Evolutionary conservation across 2,113 vertebrate species (phyloP), one percentile per base, ranked within the genome.

Genomic region (Scolopax mira): DNA sequence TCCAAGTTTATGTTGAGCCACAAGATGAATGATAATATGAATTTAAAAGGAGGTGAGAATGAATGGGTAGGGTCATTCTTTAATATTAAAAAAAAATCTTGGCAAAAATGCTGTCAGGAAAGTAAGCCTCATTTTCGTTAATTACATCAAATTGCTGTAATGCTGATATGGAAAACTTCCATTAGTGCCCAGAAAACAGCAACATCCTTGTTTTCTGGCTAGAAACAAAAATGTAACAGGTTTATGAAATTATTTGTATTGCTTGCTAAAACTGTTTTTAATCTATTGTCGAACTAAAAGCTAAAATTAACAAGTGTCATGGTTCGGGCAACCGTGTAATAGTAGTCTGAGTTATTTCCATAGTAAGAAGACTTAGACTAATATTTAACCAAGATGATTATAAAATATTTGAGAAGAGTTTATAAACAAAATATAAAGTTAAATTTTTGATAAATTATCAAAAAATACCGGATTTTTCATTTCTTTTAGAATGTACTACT

Each of bases 401-500:
- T 37, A 35, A 88, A 79, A 60, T 69, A 72, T 41, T 77, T 69
- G 10, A 42, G 27, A 85, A 48, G 61, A 33, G 5, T 61, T 73
- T 73, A n/a, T 75, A 57, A 85, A 54, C 4, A 67, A 85, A 79
- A 51, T 37, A 4, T 10, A 33, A 75, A 66, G 65, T 28, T 13
- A 55, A 58, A 79, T 23, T 37, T 21, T 10, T 70, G 24, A 85
- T 4, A 65, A 35, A 42, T 19, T 62, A 11, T 61, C 79, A 0
- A 11, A 55, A 94, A 95, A 18, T 41, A 42, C 14, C 31, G 24
- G 1, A 35, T 89, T 28, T 92, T 74, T 96, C 17, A 77, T 90
- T 92, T 97, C 41, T 97, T 98, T 85, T 97, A 99, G 99, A 99
- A 97, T 98, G 98, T 97, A 78, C 97, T 72, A 30, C 93, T 83